Evolutionary conservation across 2,113 vertebrate species (phyloP).

Genomic region (Muntiacus muntjak): DNA sequence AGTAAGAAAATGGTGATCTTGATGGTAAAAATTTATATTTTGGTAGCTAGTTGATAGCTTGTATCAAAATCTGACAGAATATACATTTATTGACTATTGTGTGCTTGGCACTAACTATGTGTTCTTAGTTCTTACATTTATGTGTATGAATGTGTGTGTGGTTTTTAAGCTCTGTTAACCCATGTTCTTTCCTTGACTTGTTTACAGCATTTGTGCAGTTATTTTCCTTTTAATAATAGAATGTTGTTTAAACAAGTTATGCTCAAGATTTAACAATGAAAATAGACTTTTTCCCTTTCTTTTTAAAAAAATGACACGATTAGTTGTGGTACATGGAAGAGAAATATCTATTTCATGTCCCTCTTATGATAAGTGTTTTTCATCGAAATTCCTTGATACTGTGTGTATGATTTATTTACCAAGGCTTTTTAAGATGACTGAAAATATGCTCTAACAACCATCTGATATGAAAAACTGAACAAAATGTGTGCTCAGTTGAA

Average conservation of each 20-base stretch:
- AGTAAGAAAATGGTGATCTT: not conserved
- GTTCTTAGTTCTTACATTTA: not conserved
- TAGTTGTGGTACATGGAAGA: constrained; percentile 5
- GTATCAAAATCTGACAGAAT: not conserved
- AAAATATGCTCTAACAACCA: constrained; percentile 27
- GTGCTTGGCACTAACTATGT: not conserved
- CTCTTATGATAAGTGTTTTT: constrained; percentile 28
- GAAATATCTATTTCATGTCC: constrained; percentile 21
- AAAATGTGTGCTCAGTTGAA: constrained; percentile 50
- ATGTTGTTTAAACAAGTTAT: not conserved
- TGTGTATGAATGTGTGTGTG: not conserved
- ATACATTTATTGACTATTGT: not conserved
- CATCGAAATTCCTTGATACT: not conserved
- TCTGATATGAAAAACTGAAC: constrained; percentile 54
- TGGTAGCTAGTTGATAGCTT: not conserved
- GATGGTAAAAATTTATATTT: not conserved
- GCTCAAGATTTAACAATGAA: constrained; percentile 1
- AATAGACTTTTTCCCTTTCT: not conserved
- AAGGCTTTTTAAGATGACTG: constrained; percentile 35
- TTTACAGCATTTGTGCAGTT: not conserved
- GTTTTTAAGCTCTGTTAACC: not conserved
- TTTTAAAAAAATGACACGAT: not conserved
- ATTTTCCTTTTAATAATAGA: not conserved
- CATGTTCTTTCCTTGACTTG: not conserved
- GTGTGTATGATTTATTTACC: constrained; percentile 5